A percentile compares a stretch with the other conserved stretches of the same genome.
These are phyloP conservation scores for Ametastegia equiseti DNA, from an alignment of 2,888 invertebrate genomes.

Conservation along the genomic window DNA sequence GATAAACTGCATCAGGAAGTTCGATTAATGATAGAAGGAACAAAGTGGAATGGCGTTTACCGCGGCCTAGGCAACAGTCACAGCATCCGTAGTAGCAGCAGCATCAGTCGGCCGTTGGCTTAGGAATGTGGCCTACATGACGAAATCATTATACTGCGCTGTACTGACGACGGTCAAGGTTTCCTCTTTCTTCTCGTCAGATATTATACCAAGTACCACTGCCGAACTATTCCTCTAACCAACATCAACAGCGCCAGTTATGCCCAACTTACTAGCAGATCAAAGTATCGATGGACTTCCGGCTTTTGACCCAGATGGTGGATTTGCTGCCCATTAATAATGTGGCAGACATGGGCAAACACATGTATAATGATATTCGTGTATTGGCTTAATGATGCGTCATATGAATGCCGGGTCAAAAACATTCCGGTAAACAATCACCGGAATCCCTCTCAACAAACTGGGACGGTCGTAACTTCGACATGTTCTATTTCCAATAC, in stretches of 20 bases:
- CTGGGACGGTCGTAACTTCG: too few species aligned
- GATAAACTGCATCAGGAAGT: background rate
- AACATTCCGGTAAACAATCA: background rate
- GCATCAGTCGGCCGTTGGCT: slow-evolving; percentile 26
- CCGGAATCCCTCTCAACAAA: too few species aligned
- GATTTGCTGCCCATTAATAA: background rate
- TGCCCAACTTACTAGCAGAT: background rate
- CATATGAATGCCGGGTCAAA: background rate
- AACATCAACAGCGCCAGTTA: background rate
- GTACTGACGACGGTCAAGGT: slow-evolving; percentile 49
- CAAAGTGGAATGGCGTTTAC: slow-evolving; percentile 11
- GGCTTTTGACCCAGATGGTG: slow-evolving; percentile 2
- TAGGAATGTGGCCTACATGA: slow-evolving; percentile 55
- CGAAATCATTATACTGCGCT: slow-evolving; percentile 28
- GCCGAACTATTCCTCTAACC: background rate
- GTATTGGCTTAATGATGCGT: background rate
- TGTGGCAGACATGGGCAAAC: background rate
- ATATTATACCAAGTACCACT: background rate
- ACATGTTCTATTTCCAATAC: too few species aligned
- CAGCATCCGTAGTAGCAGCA: too few species aligned
- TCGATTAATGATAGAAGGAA: background rate
- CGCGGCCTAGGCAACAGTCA: slow-evolving; percentile 8
- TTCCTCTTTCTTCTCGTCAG: slow-evolving; percentile 4
- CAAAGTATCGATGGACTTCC: slow-evolving; percentile 6
- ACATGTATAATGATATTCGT: too few species aligned